Evolutionary conservation across 2,797 vertebrate species (phyloP).

Genomic region (Rhabdomys pumilio): DNA sequence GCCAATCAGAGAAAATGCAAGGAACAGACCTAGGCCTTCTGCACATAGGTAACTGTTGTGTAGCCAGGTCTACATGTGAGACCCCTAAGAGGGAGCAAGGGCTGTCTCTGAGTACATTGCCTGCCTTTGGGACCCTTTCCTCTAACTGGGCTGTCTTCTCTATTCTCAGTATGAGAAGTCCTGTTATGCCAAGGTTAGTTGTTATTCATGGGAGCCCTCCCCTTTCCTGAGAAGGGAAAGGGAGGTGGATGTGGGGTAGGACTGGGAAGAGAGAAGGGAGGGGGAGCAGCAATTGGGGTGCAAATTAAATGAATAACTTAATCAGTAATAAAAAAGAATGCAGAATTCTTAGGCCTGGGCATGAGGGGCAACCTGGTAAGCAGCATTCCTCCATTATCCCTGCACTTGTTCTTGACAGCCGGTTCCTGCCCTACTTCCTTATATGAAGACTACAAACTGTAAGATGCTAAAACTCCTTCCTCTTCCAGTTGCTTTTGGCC

Average conservation of each 20-base stretch:
- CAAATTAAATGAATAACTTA: not conserved
- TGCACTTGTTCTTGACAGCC: not conserved
- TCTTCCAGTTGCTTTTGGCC: not conserved
- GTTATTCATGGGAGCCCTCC: not conserved
- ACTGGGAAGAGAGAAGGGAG: not conserved
- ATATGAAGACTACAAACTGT: not conserved
- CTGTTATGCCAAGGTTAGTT: not conserved
- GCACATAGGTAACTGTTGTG: not conserved
- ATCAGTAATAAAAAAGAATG: not conserved
- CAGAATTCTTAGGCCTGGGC: not conserved
- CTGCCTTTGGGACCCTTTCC: not conserved
- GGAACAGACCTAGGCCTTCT: not conserved
- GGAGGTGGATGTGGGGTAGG: not conserved
- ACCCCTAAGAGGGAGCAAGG: not conserved
- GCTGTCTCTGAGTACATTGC: not conserved
- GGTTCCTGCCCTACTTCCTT: not conserved
- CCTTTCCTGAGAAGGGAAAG: not conserved
- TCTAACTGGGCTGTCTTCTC: not conserved
- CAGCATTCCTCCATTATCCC: too few species aligned
- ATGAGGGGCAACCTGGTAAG: not conserved
- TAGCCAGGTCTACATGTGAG: not conserved
- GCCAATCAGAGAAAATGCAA: not conserved
- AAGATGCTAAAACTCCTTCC: not conserved
- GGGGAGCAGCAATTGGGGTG: not conserved
- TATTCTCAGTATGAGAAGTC: not conserved